Evolutionary conservation across 2,797 vertebrate species (phyloP).

Genomic region (Microctenopoma lineatum): DNA sequence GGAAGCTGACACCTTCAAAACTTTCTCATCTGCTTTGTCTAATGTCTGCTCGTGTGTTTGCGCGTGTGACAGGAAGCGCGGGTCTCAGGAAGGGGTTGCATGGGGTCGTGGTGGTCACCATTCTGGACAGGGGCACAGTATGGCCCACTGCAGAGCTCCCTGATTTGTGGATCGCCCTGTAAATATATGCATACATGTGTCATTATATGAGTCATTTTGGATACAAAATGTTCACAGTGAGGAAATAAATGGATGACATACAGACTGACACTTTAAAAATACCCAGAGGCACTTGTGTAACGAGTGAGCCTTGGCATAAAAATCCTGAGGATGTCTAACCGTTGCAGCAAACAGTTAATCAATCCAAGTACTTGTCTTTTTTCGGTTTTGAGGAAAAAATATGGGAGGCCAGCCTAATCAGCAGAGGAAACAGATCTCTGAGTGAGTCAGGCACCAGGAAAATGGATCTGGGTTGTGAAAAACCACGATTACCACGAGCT

Average conservation of each 20-base stretch:
- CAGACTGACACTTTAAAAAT: slow-evolving; percentile 5
- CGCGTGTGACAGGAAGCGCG: slow-evolving; percentile 33
- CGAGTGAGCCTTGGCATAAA: slow-evolving; percentile 29
- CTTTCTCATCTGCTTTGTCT: slow-evolving; percentile 70
- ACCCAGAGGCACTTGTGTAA: slow-evolving; percentile 22
- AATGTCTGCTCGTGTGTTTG: slow-evolving; percentile 22
- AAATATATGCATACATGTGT: slow-evolving; percentile 27
- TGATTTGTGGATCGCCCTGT: slow-evolving; percentile 57
- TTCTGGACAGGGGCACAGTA: slow-evolving; percentile 73
- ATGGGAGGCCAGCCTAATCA: slow-evolving; percentile 82
- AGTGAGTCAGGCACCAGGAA: slow-evolving; percentile 80
- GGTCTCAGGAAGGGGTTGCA: slow-evolving; percentile 79
- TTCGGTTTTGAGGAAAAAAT: slow-evolving; percentile 74
- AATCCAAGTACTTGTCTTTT: slow-evolving; percentile 73
- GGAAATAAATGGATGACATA: background rate
- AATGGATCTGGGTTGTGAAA: slow-evolving; percentile 85
- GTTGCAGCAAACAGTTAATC: slow-evolving; percentile 77
- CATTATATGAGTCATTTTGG: slow-evolving; percentile 12
- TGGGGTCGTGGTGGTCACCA: slow-evolving; percentile 73
- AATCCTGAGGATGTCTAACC: slow-evolving; percentile 52
- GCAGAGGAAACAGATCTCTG: slow-evolving; percentile 86
- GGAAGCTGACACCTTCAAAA: slow-evolving; percentile 69
- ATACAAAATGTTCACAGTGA: background rate
- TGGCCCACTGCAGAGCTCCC: slow-evolving; percentile 41
- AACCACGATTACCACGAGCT: slow-evolving; percentile 86